Percentiles rank a stretch among this genome's conserved stretches.
Conservation (phyloP, 30 jellyfish, hydroid and myxozoan species). For the Chrysaora quinquecirrha region DNA sequence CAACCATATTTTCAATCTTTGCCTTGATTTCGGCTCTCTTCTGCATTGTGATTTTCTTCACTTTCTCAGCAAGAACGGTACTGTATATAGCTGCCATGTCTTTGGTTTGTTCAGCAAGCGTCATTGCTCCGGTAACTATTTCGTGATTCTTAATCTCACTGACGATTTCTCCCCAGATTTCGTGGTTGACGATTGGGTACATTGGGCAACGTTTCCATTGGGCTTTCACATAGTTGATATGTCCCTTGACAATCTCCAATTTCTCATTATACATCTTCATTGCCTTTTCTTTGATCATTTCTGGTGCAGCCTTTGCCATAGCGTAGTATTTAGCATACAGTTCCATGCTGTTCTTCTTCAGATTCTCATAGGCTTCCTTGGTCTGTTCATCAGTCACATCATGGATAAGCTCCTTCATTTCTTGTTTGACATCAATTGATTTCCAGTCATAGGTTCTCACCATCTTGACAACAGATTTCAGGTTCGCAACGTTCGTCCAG, state of each 20-base stretch:
- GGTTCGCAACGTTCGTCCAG: conserved; percentile 74
- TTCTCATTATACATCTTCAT: conserved; percentile 33
- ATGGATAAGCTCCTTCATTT: conserved; percentile 32
- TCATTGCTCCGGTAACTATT: conserved; percentile 26
- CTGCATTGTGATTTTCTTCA: neutral
- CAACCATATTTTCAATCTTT: conserved; percentile 16
- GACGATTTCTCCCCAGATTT: conserved; percentile 86
- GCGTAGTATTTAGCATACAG: conserved; percentile 23
- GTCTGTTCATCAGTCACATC: conserved; percentile 68
- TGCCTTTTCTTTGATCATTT: conserved; percentile 32
- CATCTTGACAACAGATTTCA: conserved; percentile 7
- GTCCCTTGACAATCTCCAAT: conserved; percentile 2
- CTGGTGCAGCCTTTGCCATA: conserved; percentile 24
- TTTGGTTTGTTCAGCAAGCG: conserved; percentile 41
- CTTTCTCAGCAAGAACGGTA: neutral
- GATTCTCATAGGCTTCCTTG: conserved; percentile 18
- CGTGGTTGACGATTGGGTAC: conserved; percentile 77
- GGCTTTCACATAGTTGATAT: conserved; percentile 2
- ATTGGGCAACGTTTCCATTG: conserved; percentile 82
- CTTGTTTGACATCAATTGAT: conserved; percentile 30
- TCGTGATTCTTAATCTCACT: conserved; percentile 89
- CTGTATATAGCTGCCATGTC: conserved; percentile 30
- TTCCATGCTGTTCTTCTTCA: conserved; percentile 7
- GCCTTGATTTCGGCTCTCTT: conserved; percentile 32
- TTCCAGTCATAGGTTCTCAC: conserved; percentile 33